These are phyloP conservation scores for Spodoptera exigua DNA, from an alignment of 2,888 invertebrate species.

Conservation along the genomic window DNA sequence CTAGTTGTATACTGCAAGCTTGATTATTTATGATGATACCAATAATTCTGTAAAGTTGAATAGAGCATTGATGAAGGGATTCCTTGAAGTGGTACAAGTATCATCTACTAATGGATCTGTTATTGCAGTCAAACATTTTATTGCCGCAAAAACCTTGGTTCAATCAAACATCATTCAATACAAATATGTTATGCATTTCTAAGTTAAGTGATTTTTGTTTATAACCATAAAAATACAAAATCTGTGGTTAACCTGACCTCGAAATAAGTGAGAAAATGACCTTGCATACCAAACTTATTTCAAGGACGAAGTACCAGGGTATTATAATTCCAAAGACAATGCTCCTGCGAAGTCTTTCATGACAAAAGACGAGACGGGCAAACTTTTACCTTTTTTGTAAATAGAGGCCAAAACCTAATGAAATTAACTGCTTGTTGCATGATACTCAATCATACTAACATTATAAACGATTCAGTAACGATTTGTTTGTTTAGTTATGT, in stretches of 20 bases:
- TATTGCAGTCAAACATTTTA: neutral
- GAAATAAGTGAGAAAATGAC: constrained; percentile 24
- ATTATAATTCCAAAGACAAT: constrained; percentile 46
- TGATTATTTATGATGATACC: too few relatives aligned
- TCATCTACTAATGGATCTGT: neutral
- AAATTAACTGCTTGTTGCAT: too few relatives aligned
- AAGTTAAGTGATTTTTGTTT: neutral
- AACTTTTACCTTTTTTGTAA: constrained; percentile 44
- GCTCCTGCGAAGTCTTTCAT: constrained; percentile 39
- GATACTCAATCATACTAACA: too few relatives aligned
- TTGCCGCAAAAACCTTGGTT: neutral
- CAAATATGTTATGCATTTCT: constrained; percentile 3
- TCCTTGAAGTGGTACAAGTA: neutral
- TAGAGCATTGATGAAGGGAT: too few relatives aligned
- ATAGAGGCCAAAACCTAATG: constrained; percentile 13
- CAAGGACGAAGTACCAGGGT: constrained; percentile 41
- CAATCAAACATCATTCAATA: neutral
- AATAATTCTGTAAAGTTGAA: too few relatives aligned
- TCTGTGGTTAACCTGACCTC: constrained; percentile 27
- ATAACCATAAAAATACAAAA: constrained; percentile 22
- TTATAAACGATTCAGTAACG: too few relatives aligned
- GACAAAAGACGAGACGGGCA: constrained; percentile 36
- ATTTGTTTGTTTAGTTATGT: too few relatives aligned
- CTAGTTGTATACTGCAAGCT: neutral
- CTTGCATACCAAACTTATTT: constrained; percentile 35